phyloP scores from a whole-genome alignment of 2,888 invertebrate species.

The Crioceris asparagi region DNA sequence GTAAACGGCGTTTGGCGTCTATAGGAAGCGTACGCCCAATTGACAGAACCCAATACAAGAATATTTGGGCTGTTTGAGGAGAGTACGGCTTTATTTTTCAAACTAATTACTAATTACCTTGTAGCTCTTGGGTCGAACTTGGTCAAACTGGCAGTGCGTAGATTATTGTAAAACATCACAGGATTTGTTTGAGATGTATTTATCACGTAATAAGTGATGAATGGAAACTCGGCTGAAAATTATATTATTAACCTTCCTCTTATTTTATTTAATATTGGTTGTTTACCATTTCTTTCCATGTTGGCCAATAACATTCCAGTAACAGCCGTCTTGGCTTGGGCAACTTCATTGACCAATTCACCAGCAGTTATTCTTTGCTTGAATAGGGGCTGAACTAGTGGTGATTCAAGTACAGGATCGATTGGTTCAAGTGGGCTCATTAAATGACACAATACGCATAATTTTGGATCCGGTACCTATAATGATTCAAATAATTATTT shows the following conservation, averaged over 20 bases:
- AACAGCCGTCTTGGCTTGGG: constrained; percentile 62
- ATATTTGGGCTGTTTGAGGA: too few species aligned
- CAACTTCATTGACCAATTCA: constrained; percentile 65
- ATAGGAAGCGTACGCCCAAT: too few species aligned
- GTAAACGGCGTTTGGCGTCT: too few species aligned
- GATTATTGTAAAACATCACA: constrained; percentile 72
- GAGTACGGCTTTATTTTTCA: too few species aligned
- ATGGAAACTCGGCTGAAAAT: constrained; percentile 73
- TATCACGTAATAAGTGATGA: constrained; percentile 83
- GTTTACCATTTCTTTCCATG: constrained; percentile 73
- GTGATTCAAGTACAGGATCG: constrained; percentile 77
- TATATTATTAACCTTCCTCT: too few species aligned
- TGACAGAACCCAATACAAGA: too few species aligned
- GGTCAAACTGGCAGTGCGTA: constrained; percentile 70
- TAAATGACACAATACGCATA: constrained; percentile 77
- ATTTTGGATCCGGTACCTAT: constrained; percentile 75
- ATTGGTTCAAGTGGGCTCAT: constrained; percentile 83
- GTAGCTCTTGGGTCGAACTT: constrained; percentile 76
- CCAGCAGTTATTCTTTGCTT: constrained; percentile 69
- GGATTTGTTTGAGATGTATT: constrained; percentile 81
- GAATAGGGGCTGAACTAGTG: constrained; percentile 65
- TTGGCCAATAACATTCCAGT: constrained; percentile 81
- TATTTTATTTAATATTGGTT: too few species aligned
- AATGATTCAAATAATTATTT: constrained; percentile 10
- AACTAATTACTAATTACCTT: too few species aligned